phyloP scores from a whole-genome alignment of 2,888 invertebrate genomes.

The Sphecodes monilicornis region DNA sequence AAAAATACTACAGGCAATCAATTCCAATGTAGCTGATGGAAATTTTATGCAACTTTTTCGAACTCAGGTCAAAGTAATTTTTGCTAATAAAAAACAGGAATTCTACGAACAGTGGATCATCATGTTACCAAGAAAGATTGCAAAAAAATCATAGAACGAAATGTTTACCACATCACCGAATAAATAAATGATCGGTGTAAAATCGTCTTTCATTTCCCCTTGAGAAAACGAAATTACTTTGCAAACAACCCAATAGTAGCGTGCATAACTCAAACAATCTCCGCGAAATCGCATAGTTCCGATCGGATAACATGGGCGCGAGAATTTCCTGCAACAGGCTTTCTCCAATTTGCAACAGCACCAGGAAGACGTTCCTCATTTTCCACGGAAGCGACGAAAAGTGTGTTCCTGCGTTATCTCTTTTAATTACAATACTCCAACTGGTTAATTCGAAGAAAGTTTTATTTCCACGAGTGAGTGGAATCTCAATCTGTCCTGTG shows the following conservation, averaged over 20 bases:
- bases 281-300: background rate
- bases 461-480: constrained; percentile 12
- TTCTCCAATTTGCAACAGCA: constrained; percentile 51
- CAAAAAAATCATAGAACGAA: too few species aligned
- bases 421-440: background rate
- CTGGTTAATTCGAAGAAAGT: background rate
- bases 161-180: too few species aligned
- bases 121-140: too few species aligned
- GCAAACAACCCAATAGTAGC: background rate
- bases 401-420: background rate
- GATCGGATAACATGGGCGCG: constrained; percentile 5
- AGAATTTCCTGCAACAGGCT: constrained; percentile 33
- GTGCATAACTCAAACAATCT: background rate
- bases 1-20: too few species aligned
- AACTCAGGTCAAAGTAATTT: too few species aligned
- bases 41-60: too few species aligned
- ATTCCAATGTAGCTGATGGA: too few species aligned
- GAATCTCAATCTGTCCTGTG: background rate
- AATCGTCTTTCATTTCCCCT: too few species aligned
- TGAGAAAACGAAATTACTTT: too few species aligned
- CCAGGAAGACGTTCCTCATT: constrained; percentile 35
- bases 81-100: too few species aligned
- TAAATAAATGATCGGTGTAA: too few species aligned
- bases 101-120: too few species aligned
- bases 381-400: constrained; percentile 38